Conservation (phyloP, 2,888 invertebrate species). For the Dolichopus griseipennis region DNA sequence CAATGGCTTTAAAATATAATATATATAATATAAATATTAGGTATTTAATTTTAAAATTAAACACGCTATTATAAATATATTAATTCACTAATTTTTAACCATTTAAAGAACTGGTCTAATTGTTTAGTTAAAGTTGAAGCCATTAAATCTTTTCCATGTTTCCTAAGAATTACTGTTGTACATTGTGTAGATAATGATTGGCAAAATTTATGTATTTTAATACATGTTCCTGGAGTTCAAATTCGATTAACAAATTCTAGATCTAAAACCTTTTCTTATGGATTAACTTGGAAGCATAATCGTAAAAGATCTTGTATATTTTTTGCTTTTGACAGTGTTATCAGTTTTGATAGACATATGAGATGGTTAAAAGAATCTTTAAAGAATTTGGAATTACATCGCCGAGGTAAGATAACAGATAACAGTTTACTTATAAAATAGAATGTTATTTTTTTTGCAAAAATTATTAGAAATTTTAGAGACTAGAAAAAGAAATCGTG, state of each 20-base stretch:
- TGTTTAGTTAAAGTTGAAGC: conserved; percentile 43
- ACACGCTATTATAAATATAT: background rate
- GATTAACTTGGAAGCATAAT: conserved; percentile 43
- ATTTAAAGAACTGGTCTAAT: conserved; percentile 33
- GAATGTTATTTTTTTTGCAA: background rate
- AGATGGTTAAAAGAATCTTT: conserved; percentile 43
- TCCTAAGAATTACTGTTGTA: conserved; percentile 37
- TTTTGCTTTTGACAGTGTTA: conserved; percentile 39
- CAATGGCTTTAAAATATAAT: too few relatives aligned
- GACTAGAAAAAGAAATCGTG: conserved; percentile 34
- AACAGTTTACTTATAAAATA: background rate
- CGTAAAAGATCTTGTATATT: conserved; percentile 41
- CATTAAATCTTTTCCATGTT: conserved; percentile 42
- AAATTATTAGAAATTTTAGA: conserved; percentile 34
- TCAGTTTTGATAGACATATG: conserved; percentile 39
- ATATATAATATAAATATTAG: background rate
- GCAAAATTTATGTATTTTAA: conserved; percentile 32
- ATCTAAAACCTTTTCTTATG: conserved; percentile 40
- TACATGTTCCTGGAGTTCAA: conserved; percentile 41
- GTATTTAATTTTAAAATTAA: background rate
- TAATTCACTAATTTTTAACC: background rate
- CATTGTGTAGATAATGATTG: conserved; percentile 24
- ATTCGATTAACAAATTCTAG: conserved; percentile 39
- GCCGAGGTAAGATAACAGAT: conserved; percentile 31
- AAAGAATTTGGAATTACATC: conserved; percentile 39